Base-by-base conservation (phyloP, 1,140 invertebrate species). In the Zelostemma sp. region DNA sequence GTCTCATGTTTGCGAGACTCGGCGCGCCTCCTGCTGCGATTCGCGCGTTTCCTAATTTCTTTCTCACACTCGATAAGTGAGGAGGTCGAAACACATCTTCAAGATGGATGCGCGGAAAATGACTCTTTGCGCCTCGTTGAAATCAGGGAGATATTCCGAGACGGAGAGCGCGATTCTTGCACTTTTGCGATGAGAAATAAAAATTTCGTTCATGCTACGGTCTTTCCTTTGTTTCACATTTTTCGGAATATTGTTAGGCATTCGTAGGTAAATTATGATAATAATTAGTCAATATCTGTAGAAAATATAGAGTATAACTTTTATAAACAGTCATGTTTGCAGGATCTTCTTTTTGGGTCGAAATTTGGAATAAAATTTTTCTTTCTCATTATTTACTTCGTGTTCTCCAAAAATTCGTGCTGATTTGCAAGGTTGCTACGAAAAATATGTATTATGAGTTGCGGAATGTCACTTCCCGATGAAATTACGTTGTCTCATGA, bases 11-110 rank as follows among this genome's bases (percentile, higher is more conserved):
- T 58, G 57, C 65, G 50, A 61, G 33, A 65, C 51, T 68, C 62
- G 48, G 50, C 67, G 70, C 69, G 72, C 63, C 64, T 62, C 66
- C 59, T 71, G 68, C 63, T 72, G 63, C 59, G 40, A 62, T 45
- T 56, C 51, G 62, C 53, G 47, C 60, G 40, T 68, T 72, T 68
- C 64, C 63, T 65, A 72, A 68, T 72, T 57, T 65, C 60, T 68
- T 64, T 64, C 59, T 56, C 67, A 48, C 56, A 51, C 62, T 54
- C 55, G 33, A 59, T 15, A 54, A 56, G 53, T 17, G 46, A 53
- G 46, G 51, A 56, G 49, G 48, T 16, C 45, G 48, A 61, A 56
- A 68, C 46, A 43, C 43, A 49, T 46, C 49, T 64, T 59, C 60
- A 56, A 50, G 59, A 64, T 57, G 50, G 57, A 60, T 67, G 56